Evolutionary conservation across 2,797 vertebrate species (phyloP).

Genomic region (Botia kubotai): DNA sequence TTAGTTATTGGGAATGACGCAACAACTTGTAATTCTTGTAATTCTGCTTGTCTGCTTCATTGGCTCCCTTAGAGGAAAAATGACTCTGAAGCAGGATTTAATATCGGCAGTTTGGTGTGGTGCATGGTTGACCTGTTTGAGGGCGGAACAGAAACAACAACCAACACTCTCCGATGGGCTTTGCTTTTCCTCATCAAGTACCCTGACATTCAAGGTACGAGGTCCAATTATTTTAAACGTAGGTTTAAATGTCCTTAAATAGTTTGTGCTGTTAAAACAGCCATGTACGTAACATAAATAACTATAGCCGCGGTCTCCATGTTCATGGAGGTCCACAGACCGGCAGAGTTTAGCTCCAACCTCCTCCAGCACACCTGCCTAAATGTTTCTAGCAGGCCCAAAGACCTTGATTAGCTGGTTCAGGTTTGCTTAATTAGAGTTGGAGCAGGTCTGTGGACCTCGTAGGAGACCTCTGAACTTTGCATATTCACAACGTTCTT

Average conservation of each 20-base stretch:
- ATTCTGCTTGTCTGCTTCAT: not conserved
- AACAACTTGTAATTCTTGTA: not conserved
- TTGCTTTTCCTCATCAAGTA: constrained; percentile 59
- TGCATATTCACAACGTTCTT: not conserved
- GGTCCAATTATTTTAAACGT: not conserved
- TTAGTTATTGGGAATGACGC: not conserved
- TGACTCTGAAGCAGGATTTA: constrained; percentile 63
- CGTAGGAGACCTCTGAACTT: too few species aligned
- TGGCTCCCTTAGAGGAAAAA: constrained; percentile 59
- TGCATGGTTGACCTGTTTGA: constrained; percentile 57
- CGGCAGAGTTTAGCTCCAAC: too few species aligned
- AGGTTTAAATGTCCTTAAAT: too few species aligned
- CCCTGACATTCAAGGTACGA: constrained; percentile 56
- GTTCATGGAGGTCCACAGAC: too few species aligned
- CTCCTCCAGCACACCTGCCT: too few species aligned
- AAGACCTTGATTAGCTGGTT: too few species aligned
- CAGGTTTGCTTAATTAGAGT: too few species aligned
- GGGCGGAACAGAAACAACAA: constrained; percentile 57
- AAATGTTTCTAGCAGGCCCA: too few species aligned
- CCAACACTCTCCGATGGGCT: constrained; percentile 58
- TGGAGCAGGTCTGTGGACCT: too few species aligned
- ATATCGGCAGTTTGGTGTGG: constrained; percentile 47
- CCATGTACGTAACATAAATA: too few species aligned
- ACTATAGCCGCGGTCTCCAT: too few species aligned
- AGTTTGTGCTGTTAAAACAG: too few species aligned